These are phyloP conservation scores for Noctilio leporinus DNA, from an alignment of 2,113 vertebrate genomes.

Conservation along the genomic window DNA sequence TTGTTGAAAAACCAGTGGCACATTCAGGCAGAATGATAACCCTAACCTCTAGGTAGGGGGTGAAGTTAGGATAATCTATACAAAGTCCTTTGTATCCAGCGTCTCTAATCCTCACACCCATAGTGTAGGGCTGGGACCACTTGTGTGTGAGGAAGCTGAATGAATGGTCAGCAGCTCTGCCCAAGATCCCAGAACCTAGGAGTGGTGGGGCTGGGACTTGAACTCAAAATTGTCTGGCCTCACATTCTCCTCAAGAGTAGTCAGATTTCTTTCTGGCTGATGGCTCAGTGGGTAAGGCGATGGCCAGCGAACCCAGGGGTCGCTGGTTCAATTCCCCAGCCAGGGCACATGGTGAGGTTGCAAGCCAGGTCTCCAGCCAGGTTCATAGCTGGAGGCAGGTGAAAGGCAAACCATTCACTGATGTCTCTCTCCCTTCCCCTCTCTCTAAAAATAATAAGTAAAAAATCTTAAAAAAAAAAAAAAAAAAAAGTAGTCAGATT, in stretches of 20 bases:
- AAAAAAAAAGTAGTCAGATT: not conserved
- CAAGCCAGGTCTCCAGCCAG: too few species aligned
- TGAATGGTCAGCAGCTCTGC: not conserved
- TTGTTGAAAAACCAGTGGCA: not conserved
- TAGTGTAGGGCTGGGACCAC: not conserved
- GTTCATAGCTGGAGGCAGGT: too few species aligned
- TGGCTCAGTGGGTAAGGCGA: too few species aligned
- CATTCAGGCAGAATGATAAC: not conserved
- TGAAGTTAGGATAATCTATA: not conserved
- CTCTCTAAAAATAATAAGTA: too few species aligned
- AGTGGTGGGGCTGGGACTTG: not conserved
- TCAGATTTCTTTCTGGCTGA: too few species aligned
- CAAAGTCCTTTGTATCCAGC: not conserved
- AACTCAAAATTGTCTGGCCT: not conserved
- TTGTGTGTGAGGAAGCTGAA: not conserved
- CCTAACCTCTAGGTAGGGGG: not conserved
- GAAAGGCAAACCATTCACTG: too few species aligned
- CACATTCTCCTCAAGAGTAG: too few species aligned
- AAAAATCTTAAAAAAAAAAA: too few species aligned
- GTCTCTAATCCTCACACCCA: not conserved
- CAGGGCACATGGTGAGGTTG: too few species aligned
- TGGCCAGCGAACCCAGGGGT: too few species aligned
- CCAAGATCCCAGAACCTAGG: not conserved
- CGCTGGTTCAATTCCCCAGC: too few species aligned
- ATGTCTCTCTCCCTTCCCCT: too few species aligned